phyloP scores from a whole-genome alignment of 2,888 invertebrate genomes.

The Ennomos quercinarius region DNA sequence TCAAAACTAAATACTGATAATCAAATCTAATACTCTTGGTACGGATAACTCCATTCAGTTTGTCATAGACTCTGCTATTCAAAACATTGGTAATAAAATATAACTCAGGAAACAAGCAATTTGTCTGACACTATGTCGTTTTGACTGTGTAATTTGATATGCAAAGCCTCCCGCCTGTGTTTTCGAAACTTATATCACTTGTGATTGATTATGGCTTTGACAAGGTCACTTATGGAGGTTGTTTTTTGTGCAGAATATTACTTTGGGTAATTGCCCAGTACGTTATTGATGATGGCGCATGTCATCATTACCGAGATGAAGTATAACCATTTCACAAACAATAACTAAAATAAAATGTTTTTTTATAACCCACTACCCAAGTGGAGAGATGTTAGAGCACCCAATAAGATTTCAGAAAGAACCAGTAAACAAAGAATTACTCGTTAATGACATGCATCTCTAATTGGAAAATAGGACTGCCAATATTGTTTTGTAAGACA shows the following conservation, averaged over 20 bases:
- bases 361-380: too few relatives aligned
- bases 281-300: slow-evolving; percentile 16
- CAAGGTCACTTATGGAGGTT: slow-evolving; percentile 25
- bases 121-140: slow-evolving; percentile 21
- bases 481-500: too few relatives aligned
- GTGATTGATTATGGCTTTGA: slow-evolving; percentile 21
- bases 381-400: too few relatives aligned
- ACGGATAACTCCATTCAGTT: slow-evolving; percentile 15
- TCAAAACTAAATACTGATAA: too few relatives aligned
- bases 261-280: slow-evolving; percentile 17
- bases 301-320: not conserved
- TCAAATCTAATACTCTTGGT: not conserved
- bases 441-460: too few relatives aligned
- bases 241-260: slow-evolving; percentile 17
- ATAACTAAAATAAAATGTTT: not conserved
- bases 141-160: slow-evolving; percentile 23
- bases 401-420: too few relatives aligned
- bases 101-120: slow-evolving; percentile 19
- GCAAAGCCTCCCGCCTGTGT: slow-evolving; percentile 11
- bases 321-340: not conserved
- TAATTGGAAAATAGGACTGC: too few relatives aligned
- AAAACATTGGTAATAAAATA: slow-evolving; percentile 13
- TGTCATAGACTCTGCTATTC: slow-evolving; percentile 5
- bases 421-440: too few relatives aligned
- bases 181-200: slow-evolving; percentile 17